Evolutionary conservation across 2,113 vertebrate genomes (phyloP).

Genomic region (Probosciger aterrimus): DNA sequence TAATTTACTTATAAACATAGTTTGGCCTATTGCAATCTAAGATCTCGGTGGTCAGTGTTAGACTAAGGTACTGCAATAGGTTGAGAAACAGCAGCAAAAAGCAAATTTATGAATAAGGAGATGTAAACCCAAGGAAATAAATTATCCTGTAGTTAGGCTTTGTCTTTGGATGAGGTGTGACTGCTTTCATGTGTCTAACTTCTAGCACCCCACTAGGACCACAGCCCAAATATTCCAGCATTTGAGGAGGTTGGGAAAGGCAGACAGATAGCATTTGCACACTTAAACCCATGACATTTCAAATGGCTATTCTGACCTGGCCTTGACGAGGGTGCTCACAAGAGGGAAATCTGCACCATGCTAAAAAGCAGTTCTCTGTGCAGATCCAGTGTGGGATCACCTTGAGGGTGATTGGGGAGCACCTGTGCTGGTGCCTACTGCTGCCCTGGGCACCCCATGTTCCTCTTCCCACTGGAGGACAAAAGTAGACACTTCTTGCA

Average conservation of each 20-base stretch:
- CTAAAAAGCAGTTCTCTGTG: background rate
- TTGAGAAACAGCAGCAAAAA: background rate
- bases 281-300: background rate
- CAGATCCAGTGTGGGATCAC: background rate
- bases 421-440: background rate
- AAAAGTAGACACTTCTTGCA: background rate
- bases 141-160: background rate
- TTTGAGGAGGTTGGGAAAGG: background rate
- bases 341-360: accelerated
- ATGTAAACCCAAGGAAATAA: background rate
- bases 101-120: background rate
- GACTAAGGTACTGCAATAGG: background rate
- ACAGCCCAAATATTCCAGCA: background rate
- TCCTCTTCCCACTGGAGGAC: background rate
- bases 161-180: background rate
- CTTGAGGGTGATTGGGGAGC: accelerated
- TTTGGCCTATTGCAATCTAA: background rate
- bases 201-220: background rate
- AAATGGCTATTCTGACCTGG: background rate
- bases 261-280: background rate
- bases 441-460: background rate
- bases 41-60: background rate
- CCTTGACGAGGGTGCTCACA: background rate
- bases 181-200: background rate
- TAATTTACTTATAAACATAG: background rate